Percentiles rank a stretch among this genome's conserved stretches.
These are phyloP conservation scores for Semnopithecus entellus DNA, from an alignment of 2,113 vertebrate species.

Conservation along the genomic window DNA sequence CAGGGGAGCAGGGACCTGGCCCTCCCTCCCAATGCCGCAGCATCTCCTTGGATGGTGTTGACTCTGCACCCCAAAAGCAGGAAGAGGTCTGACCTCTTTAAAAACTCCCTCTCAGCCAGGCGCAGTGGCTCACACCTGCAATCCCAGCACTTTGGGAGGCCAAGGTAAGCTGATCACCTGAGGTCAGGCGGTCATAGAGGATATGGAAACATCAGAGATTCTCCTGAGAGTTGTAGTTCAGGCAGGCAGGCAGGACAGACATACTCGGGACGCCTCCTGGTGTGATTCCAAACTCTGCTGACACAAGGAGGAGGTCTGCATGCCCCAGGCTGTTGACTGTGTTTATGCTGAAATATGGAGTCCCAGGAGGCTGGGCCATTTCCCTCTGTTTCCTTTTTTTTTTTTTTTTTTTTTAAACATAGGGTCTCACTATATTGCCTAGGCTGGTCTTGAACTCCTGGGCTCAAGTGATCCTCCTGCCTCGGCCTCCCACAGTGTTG, in stretches of 20 bases:
- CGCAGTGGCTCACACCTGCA: too few relatives aligned
- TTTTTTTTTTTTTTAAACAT: too few relatives aligned
- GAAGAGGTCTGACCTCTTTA: background rate
- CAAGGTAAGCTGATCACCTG: too few relatives aligned
- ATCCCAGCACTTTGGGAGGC: too few relatives aligned
- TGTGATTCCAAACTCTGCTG: too few relatives aligned
- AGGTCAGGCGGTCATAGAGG: too few relatives aligned
- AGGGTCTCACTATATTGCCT: too few relatives aligned
- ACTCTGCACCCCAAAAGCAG: rapidly evolving
- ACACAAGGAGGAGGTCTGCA: background rate
- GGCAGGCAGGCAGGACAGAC: background rate
- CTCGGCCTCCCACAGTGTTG: too few relatives aligned
- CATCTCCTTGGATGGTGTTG: background rate
- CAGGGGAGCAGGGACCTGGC: background rate
- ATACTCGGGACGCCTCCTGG: rapidly evolving
- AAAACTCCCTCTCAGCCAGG: background rate
- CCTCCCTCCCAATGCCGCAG: rapidly evolving
- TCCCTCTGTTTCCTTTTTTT: too few relatives aligned
- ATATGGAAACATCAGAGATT: too few relatives aligned
- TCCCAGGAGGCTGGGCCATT: background rate
- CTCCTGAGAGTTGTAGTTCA: background rate
- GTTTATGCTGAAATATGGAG: background rate
- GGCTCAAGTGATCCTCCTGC: too few relatives aligned
- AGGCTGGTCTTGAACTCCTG: too few relatives aligned
- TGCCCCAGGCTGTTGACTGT: background rate